Base-by-base conservation (phyloP, 2,888 invertebrate genomes). In the Drosophila hamatofila region DNA sequence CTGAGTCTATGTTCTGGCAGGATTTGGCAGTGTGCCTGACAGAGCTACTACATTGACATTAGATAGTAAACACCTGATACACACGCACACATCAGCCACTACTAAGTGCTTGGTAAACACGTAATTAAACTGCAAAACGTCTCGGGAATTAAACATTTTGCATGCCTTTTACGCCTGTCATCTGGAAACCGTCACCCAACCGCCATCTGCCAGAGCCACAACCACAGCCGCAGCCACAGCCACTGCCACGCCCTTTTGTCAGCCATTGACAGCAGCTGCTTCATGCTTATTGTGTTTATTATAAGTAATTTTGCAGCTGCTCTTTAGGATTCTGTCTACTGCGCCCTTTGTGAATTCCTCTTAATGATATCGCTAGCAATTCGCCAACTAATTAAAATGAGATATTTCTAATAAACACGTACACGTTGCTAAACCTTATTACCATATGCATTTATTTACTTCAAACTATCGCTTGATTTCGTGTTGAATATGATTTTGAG, bases 71-170 rank as follows among this genome's bases (percentile, higher is more conserved):
- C 72, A 72, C 68, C 73, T 73, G 70, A 37, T 35, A 44, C 42
- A 59, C 49, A 64, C 30, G 51, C 55, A 35, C n/a, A 63, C 18
- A 62, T 6, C 41, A 33, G 27, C 42, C 41, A 30, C 37, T 12
- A 25, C 52, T 65, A 66, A 80, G 72, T 72, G 70, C 66, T 74
- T 62, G 78, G 72, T 75, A 77, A 88, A 86, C 83, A 89, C 86
- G 78, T 91, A 90, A 91, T 90, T 91, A 88, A 84, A 81, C 85
- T 78, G 65, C 68, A 75, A 80, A 83, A 73, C 76, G 78, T 83
- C 81, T 78, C 72, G 75, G 79, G 89, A 83, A 86, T 90, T 83
- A 83, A 84, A 72, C 75, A 77, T 78, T 80, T 70, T 66, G 69
- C 57, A 60, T 81, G 89, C 68, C 81, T 68, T 75, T 87, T 70